Percentiles rank a stretch among this genome's conserved stretches.
phyloP scores from a whole-genome alignment of 2,113 vertebrate genomes.

The Chloebia gouldiae region DNA sequence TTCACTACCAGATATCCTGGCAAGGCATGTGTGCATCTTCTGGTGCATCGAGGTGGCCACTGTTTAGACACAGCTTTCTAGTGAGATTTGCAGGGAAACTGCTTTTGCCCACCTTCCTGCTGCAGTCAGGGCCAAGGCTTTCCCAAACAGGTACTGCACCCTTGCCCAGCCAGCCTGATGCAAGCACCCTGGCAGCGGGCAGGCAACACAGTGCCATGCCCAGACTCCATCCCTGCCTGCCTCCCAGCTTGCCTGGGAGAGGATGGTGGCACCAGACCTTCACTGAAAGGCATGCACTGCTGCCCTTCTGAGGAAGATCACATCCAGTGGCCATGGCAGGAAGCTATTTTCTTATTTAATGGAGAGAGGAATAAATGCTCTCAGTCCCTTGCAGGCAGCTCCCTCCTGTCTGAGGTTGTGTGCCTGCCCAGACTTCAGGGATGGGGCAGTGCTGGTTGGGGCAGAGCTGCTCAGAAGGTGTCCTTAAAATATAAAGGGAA shows the following conservation, averaged over 20 bases:
- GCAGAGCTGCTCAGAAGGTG: background rate
- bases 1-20: background rate
- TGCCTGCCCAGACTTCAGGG: background rate
- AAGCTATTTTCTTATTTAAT: background rate
- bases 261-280: background rate
- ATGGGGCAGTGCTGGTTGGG: background rate
- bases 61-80: background rate
- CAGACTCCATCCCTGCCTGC: background rate
- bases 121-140: background rate
- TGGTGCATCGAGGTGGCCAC: background rate
- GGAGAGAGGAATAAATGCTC: background rate
- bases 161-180: background rate
- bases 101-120: background rate
- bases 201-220: background rate
- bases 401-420: background rate
- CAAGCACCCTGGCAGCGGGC: background rate
- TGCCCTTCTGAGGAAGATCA: background rate
- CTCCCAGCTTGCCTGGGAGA: background rate
- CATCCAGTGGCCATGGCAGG: background rate
- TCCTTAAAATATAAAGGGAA: background rate
- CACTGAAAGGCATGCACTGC: background rate
- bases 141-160: background rate
- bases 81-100: background rate
- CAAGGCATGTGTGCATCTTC: background rate
- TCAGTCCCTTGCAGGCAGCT: background rate